Percentiles rank a stretch among this genome's conserved stretches.
phyloP scores from a whole-genome alignment of 1,140 invertebrate species.

The Drosophila parabipectinata region DNA sequence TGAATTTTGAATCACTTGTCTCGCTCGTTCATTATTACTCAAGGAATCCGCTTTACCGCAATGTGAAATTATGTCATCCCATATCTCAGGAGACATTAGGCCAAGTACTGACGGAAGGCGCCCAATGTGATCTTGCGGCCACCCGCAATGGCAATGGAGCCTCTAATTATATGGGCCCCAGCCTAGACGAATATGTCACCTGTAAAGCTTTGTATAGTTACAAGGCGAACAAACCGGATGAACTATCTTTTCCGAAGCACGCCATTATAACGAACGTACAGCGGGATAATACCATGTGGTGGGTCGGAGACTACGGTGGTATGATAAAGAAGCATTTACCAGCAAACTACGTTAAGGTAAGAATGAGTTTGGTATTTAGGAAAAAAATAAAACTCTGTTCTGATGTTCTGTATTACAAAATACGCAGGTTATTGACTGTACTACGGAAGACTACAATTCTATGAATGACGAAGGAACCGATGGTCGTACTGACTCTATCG shows the following conservation, averaged over 20 bases:
- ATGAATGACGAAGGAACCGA: conserved; percentile 84
- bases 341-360: conserved; percentile 94
- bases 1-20: conserved; percentile 96
- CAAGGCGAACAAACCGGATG: conserved; percentile 93
- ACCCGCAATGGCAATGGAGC: conserved; percentile 88
- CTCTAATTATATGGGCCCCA: conserved; percentile 95
- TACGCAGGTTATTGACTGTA: conserved; percentile 85
- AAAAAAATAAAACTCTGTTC: background rate
- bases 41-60: conserved; percentile 94
- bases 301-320: conserved; percentile 97
- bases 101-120: conserved; percentile 58
- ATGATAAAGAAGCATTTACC: conserved; percentile 97
- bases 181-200: conserved; percentile 77
- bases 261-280: conserved; percentile 98
- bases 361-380: background rate
- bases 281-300: conserved; percentile 93
- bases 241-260: conserved; percentile 96
- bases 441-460: conserved; percentile 88
- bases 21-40: conserved; percentile 96
- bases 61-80: conserved; percentile 93
- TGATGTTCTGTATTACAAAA: background rate
- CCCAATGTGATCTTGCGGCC: conserved; percentile 85
- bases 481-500: conserved; percentile 86
- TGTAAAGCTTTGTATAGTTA: conserved; percentile 94
- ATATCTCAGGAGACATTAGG: conserved; percentile 90